Evolutionary conservation across 1,140 invertebrate species (phyloP), one percentile per base, ranked within the genome.

Genomic region (Trichonephila inaurata): DNA sequence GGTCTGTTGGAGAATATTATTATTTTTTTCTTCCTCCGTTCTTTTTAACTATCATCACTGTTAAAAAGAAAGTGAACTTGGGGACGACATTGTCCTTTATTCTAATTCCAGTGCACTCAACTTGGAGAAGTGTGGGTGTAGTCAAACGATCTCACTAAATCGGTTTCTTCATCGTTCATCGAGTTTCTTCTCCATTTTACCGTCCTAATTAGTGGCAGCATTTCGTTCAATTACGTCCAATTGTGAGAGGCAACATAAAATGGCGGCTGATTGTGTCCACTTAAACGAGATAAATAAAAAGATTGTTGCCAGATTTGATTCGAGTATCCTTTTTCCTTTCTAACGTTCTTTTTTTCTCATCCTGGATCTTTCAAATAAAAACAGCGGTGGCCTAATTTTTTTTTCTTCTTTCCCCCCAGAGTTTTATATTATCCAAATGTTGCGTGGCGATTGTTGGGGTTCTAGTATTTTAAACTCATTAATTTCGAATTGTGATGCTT

Each of bases 221-320:
- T 72, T 86, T 83, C 83, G 19, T 44, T 87, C 91, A 86, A 92
- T 92, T 87, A 92, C n/a, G 24, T 40, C 10, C 81, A 92, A 92
- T 92, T 92, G 90, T 66, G n/a, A 58, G 51, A 91, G 69, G 33
- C 69, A 62, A 61, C 28, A 40, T 82, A 21, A 33, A 61, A 82
- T 88, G 89, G 66, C 89, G 89, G 69, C 28, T 7, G 83, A 12
- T n/a, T 87, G 62, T 81, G 66, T 86, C 64, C 83, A 86, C 64
- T 92, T 85, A 66, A 64, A 58, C 91, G 44, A 64, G 61, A 90
- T 69, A 28, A 61, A 77, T 69, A 58, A 77, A 77, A 82, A 66
- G 62, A 83, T 58, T 69, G 91, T 92, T 92, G 91, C 91, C 91
- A 92, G 91, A 92, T 92, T 92, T 82, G n/a, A 28, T 60, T 60